Percentiles rank a stretch among this genome's conserved stretches.
phyloP scores from a whole-genome alignment of 2,888 invertebrate genomes.

The Sarcophaga caerulescens region DNA sequence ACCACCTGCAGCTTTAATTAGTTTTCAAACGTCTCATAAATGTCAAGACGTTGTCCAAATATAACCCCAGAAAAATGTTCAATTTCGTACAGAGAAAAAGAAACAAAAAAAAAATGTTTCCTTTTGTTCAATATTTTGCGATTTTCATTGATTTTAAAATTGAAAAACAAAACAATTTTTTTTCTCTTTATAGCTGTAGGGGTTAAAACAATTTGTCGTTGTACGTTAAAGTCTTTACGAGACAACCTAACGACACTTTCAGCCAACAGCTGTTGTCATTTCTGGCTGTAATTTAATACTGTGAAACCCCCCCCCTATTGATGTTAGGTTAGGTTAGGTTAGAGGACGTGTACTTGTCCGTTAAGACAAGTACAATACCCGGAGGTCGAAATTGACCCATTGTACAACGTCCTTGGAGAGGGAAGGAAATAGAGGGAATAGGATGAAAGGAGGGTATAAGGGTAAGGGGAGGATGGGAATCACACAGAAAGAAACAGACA shows the following conservation, averaged over 20 bases:
- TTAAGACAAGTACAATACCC: too few relatives aligned
- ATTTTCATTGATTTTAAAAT: not conserved
- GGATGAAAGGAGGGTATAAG: too few relatives aligned
- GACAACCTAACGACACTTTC: not conserved
- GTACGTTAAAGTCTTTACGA: not conserved
- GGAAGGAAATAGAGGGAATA: too few relatives aligned
- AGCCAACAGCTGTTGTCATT: slow-evolving; percentile 23
- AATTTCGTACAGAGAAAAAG: slow-evolving; percentile 2
- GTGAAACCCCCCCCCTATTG: not conserved
- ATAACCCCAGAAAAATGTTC: not conserved
- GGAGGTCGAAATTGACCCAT: too few relatives aligned
- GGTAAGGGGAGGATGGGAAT: too few relatives aligned
- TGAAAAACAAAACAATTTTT: not conserved
- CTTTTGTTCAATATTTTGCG: not conserved
- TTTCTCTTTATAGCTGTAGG: slow-evolving; percentile 18
- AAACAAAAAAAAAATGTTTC: slow-evolving; percentile 9
- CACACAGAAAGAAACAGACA: too few relatives aligned
- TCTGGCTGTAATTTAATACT: slow-evolving; percentile 15
- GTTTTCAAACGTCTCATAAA: slow-evolving; percentile 19
- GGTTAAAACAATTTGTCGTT: not conserved
- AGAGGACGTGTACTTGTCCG: too few relatives aligned
- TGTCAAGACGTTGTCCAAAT: slow-evolving; percentile 41
- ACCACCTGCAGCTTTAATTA: slow-evolving; percentile 38
- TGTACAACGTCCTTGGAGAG: too few relatives aligned
- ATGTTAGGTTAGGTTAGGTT: too few relatives aligned